Percentiles rank a stretch among this genome's conserved stretches.
Evolutionary conservation across 2,797 vertebrate species (phyloP).

Genomic region (Borostomias antarcticus): DNA sequence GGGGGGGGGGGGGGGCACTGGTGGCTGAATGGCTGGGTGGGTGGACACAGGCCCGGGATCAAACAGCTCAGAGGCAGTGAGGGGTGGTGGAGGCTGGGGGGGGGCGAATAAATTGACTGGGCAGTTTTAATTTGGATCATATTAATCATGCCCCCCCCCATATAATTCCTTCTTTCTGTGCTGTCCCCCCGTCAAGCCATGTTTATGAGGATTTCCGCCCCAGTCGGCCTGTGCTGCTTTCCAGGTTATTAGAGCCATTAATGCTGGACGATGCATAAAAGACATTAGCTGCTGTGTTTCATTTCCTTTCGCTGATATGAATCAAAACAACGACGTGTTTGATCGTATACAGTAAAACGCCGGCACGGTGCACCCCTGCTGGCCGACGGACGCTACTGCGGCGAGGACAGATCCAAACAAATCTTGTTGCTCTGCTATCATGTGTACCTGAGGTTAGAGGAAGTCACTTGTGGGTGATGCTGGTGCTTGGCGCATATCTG

Average conservation of each 20-base stretch:
- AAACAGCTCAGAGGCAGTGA: slow-evolving; percentile 46
- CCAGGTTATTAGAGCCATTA: slow-evolving; percentile 40
- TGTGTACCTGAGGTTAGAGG: slow-evolving; percentile 57
- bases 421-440: slow-evolving; percentile 48
- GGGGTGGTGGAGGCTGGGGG: slow-evolving; percentile 29
- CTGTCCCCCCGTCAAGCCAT: slow-evolving; percentile 1
- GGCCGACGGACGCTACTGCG: neutral
- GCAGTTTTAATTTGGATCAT: slow-evolving; percentile 42
- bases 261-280: slow-evolving; percentile 26
- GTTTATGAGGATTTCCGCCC: slow-evolving; percentile 34
- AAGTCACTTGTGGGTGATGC: slow-evolving; percentile 40
- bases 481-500: slow-evolving; percentile 30
- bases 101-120: slow-evolving; percentile 39
- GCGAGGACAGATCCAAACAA: neutral
- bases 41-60: slow-evolving; percentile 55
- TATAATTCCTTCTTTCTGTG: slow-evolving; percentile 1
- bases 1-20: slow-evolving; percentile 42
- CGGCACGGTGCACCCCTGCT: neutral
- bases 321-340: neutral
- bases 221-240: slow-evolving; percentile 1
- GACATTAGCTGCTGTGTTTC: slow-evolving; percentile 39
- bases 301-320: slow-evolving; percentile 37
- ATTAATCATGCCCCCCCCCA: slow-evolving; percentile 21
- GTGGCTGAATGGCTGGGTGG: slow-evolving; percentile 9
- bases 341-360: neutral